phyloP scores from a whole-genome alignment of 30 jellyfish, hydroid and myxozoan species.

The Hydra vulgaris region DNA sequence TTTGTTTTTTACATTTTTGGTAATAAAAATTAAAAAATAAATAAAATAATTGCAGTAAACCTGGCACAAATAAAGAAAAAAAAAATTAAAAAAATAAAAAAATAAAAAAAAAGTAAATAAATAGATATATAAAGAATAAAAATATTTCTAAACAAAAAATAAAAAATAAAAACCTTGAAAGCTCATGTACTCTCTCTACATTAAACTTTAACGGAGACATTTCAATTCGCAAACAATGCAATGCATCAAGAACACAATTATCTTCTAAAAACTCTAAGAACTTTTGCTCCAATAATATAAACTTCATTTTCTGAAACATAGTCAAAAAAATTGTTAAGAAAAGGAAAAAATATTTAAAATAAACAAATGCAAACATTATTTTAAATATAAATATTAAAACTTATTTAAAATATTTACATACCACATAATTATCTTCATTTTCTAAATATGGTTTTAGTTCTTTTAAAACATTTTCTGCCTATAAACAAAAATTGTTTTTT shows the following conservation, averaged over 20 bases:
- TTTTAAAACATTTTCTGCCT: slow-evolving; percentile 74
- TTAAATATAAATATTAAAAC: neutral
- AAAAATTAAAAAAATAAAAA: too few relatives aligned
- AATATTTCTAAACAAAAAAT: too few relatives aligned
- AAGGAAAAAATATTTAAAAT: neutral
- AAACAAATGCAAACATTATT: neutral
- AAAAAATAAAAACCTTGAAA: too few relatives aligned
- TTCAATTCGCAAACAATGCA: slow-evolving; percentile 79
- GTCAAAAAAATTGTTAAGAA: neutral
- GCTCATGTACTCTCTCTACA: slow-evolving; percentile 54
- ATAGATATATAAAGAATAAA: too few relatives aligned
- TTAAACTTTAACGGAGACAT: slow-evolving; percentile 73
- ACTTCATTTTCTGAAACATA: slow-evolving; percentile 64
- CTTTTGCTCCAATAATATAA: slow-evolving; percentile 74
- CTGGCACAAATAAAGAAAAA: too few relatives aligned
- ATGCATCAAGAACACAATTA: slow-evolving; percentile 70
- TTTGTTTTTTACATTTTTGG: too few relatives aligned
- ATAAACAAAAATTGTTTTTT: neutral
- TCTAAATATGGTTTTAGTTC: slow-evolving; percentile 68
- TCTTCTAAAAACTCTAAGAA: slow-evolving; percentile 76
- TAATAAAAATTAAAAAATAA: too few relatives aligned
- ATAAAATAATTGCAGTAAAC: too few relatives aligned
- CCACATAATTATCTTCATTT: slow-evolving; percentile 39
- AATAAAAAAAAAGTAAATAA: too few relatives aligned
- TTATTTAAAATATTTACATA: slow-evolving; percentile 6